Evolutionary conservation across 2,888 invertebrate species (phyloP), one percentile per base, ranked within the genome.

Genomic region (Lamellibrachia satsuma): DNA sequence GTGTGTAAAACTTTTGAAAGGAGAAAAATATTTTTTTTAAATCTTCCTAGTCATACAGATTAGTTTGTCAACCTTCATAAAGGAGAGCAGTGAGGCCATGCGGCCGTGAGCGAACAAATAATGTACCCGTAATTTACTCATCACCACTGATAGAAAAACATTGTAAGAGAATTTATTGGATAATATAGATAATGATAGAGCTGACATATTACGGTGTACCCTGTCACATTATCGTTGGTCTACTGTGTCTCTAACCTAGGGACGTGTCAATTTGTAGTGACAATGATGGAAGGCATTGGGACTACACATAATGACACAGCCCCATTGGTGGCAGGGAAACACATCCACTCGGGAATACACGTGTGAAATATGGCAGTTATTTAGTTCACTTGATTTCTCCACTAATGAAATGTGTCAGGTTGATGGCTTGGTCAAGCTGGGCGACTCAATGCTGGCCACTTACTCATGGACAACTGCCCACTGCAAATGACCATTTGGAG

Each of bases 291-390:
- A n/a, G 75, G 22, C 75, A 75, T 15, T 75, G 22, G 75, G 75
- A 22, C 75, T 22, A 39, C 75, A 22, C 75, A 4, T 75, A 75
- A 75, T 75, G 75, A 75, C 22, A 11, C 22, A 22, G 75, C 75
- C 75, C 11, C 75, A 75, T 15, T 15, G 15, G 75, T 75, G 75
- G 11, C 22, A 6, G 75, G 75, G 75, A 60, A 75, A 15, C 6
- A n/a, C 22, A 15, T 15, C 15, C 75, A 75, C 75, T 75, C 22
- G 75, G 75, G 75, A 75, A 75, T 75, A 75, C 75, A 75, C 75
- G 22, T 75, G 75, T 75, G 75, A 75, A 75, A 75, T 75, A 75
- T 75, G 75, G 75, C 75, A 75, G 75, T 75, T 75, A 75, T 75
- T 75, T 75, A 75, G 75, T 75, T 75, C 75, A 22, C 22, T 75